Base-by-base conservation (phyloP, 2,888 invertebrate species). In the Pachliopta kotzebuea region DNA sequence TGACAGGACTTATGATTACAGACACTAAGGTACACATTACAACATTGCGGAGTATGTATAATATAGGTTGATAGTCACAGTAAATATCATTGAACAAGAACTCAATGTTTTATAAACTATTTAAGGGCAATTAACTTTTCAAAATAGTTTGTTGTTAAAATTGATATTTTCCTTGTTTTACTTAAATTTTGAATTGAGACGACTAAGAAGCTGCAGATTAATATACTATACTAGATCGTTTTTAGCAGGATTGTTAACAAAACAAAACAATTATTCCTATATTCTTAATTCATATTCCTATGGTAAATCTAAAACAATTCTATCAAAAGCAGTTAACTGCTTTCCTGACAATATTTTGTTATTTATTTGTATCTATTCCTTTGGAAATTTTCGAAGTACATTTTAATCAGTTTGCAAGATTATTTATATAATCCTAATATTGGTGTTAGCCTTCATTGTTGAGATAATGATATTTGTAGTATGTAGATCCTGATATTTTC, bases 381-480 rank as follows among this genome's bases (percentile, higher is more conserved):
- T 45, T 45, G 1, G 18, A n/a, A 2, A 26, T n/a, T 45, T n/a
- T 45, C n/a, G 1, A 45, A 4, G 6, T 45, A 14, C n/a, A n/a
- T 45, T n/a, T 52, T 52, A 11, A 23, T 52, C 50, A 21, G n/a
- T 54, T 24, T 17, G n/a, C 49, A 24, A 31, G 56, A 50, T 31
- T 37, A 50, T 29, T 4, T 29, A 50, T 24, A 23, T 37, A 29
- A 56, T 42, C 54, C 45, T 21, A 60, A 60, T 60, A 56, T 64
- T 60, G 64, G 56, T 64, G 59, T 60, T 56, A 56, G 21, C 56
- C 49, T 64, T 64, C 50, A 50, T 37, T 17, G n/a, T 20, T 20
- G 24, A 50, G 60, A 64, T 64, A 60, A 60, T 53, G 24, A 4
- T 59, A 59, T 63, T 54, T 4, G 56, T 53, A 55, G 52, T 21